Conservation (phyloP, 2,888 invertebrate species). For the Endotricha flammealis region DNA sequence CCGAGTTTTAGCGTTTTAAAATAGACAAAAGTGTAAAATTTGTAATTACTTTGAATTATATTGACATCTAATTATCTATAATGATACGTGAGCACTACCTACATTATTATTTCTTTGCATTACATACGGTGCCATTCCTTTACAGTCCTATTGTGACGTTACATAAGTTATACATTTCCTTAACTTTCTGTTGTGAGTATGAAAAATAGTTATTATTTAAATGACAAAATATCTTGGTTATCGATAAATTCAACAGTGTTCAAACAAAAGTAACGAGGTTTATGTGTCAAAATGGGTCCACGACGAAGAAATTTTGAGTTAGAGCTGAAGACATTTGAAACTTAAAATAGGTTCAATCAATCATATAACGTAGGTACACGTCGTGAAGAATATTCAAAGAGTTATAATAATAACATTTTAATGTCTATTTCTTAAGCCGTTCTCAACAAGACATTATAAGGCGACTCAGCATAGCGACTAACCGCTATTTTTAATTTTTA, state of each 20-base stretch:
- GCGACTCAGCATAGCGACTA: conserved; percentile 53
- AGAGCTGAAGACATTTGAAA: too few relatives aligned
- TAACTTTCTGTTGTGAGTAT: conserved; percentile 4
- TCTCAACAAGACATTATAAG: conserved; percentile 47
- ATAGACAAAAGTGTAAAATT: conserved; percentile 5
- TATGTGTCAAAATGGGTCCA: too few relatives aligned
- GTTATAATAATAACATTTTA: conserved; percentile 8
- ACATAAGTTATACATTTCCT: conserved; percentile 10
- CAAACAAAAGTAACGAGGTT: too few relatives aligned
- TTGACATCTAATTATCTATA: conserved; percentile 19
- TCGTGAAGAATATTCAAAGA: conserved; percentile 4
- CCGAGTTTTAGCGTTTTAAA: too few relatives aligned
- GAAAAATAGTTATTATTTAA: conserved; percentile 8
- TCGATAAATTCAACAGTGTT: conserved; percentile 1
- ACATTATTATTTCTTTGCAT: conserved; percentile 15
- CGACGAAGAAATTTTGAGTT: too few relatives aligned
- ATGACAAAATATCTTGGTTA: too few relatives aligned
- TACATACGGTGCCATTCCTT: conserved; percentile 20
- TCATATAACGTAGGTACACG: neutral
- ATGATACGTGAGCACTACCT: conserved; percentile 27
- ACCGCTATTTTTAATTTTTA: conserved; percentile 43
- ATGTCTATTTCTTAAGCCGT: conserved; percentile 35
- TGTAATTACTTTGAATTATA: conserved; percentile 9
- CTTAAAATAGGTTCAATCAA: too few relatives aligned
- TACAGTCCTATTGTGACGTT: conserved; percentile 18